Base-by-base conservation (phyloP, 2,888 invertebrate genomes). In the Galeopsomyia nigrocyanea region DNA sequence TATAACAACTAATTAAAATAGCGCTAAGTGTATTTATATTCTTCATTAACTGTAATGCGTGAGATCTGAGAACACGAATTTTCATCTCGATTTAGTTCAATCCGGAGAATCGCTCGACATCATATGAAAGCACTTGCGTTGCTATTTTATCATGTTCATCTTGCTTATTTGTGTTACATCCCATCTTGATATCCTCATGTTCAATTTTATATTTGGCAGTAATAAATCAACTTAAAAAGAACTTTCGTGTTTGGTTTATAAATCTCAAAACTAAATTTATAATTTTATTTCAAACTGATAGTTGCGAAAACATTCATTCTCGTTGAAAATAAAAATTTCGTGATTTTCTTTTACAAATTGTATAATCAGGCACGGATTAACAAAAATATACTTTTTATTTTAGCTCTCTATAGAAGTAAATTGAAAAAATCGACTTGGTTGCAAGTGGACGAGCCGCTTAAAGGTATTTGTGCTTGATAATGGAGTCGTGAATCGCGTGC, bases 61-160 rank as follows among this genome's bases (percentile, higher is more conserved):
- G 84, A 84, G 84, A 84, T 84, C 84, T 83, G 83, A 82, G 80
- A 82, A 81, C 79, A 80, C 80, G 83, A 82, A 82, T 81, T 39
- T 26, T 82, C 78, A 79, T 78, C 80, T 80, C 82, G 77, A 82
- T 82, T 39, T 78, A 75, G 76, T 78, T 76, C 77, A 75, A 77
- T 78, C 70, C 56, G 77, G 77, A 77, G 78, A 79, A 79, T 78
- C 78, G 76, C 76, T 78, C 76, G 77, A 76, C 77, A 74, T 74
- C 74, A 74, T 77, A 3, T 26, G 2, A 78, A 78, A 75, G 77
- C 77, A 76, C 73, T 74, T 73, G 63, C 64, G 76, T 75, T 75
- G 49, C 39, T 39, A 39, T 58, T 46, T 71, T 69, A 53, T 62
- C 60, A 53, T 75, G 22, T 26, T 31, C 62, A 68, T 68, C 57